A percentile compares a stretch with the other conserved stretches of the same genome.
These are phyloP conservation scores for Loripinus fragilis DNA, from an alignment of 2,888 invertebrate genomes.

Conservation along the genomic window DNA sequence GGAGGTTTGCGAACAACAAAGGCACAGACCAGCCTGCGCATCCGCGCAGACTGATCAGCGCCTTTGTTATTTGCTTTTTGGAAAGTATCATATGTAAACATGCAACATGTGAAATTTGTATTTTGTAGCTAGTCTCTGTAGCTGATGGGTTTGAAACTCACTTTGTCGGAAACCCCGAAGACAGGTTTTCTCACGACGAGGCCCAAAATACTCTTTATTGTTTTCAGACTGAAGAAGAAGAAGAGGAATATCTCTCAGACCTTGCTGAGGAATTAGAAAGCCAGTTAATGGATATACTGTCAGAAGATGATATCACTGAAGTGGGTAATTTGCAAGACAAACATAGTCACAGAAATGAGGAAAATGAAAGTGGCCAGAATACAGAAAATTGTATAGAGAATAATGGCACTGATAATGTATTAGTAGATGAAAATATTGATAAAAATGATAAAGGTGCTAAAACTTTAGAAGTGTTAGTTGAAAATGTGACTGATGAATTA, in stretches of 20 bases:
- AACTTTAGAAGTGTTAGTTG: neutral
- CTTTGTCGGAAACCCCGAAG: no score
- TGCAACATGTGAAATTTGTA: no score
- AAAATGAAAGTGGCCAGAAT: neutral
- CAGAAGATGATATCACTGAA: constrained; percentile 10
- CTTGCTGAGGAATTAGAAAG: constrained; percentile 55
- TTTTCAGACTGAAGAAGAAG: constrained; percentile 15
- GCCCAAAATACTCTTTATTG: no score
- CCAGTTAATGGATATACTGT: constrained; percentile 35
- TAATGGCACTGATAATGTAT: neutral
- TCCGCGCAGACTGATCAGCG: no score
- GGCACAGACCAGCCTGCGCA: no score
- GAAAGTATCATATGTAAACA: no score
- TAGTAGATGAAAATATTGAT: neutral
- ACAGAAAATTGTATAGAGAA: no score
- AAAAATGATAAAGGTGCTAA: neutral
- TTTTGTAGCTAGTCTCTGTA: no score
- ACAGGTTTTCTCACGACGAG: no score
- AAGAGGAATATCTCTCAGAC: constrained; percentile 47
- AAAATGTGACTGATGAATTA: neutral
- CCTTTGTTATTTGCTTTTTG: no score
- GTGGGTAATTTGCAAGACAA: neutral
- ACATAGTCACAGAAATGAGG: neutral
- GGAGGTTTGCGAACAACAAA: no score
- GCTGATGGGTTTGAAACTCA: no score